Evolutionary conservation across 2,888 invertebrate genomes (phyloP).

Genomic region (Gisinianus flammeolus): DNA sequence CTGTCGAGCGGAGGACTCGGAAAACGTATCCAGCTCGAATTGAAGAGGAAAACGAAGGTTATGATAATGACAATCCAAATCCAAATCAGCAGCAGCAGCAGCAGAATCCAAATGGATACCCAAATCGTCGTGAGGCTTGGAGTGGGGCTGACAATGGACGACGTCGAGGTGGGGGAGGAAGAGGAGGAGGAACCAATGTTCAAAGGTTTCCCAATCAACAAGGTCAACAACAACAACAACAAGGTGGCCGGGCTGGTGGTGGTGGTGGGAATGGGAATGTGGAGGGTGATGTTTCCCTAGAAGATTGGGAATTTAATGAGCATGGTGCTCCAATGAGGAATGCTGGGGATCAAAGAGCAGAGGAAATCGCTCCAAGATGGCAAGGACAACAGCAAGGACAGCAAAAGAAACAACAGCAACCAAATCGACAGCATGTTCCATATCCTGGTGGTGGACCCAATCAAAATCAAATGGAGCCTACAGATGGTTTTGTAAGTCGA

Average conservation of each 20-base stretch:
- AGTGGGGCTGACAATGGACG: slow-evolving; percentile 68
- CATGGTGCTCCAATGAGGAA: slow-evolving; percentile 38
- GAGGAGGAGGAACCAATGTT: slow-evolving; percentile 37
- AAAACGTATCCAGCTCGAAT: slow-evolving; percentile 35
- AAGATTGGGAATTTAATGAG: slow-evolving; percentile 57
- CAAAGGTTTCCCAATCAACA: slow-evolving; percentile 24
- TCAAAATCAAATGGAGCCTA: neutral
- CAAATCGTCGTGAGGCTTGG: slow-evolving; percentile 75
- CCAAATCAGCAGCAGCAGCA: too few relatives aligned
- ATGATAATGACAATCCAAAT: slow-evolving; percentile 42
- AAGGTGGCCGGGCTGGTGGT: neutral
- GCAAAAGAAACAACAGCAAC: neutral
- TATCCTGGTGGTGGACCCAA: slow-evolving; percentile 7
- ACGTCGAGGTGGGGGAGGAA: slow-evolving; percentile 62
- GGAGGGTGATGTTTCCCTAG: slow-evolving; percentile 50
- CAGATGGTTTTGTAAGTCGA: slow-evolving; percentile 39
- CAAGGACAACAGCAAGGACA: slow-evolving; percentile 32
- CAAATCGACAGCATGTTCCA: neutral
- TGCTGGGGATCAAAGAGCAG: slow-evolving; percentile 43
- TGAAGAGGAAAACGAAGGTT: slow-evolving; percentile 35
- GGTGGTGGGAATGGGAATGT: neutral
- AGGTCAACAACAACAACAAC: slow-evolving; percentile 34
- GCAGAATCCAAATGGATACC: slow-evolving; percentile 35
- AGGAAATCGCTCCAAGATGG: slow-evolving; percentile 55
- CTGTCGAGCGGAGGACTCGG: slow-evolving; percentile 8